Evolutionary conservation across 1,140 invertebrate species (phyloP).

Genomic region (Heliconius congener): DNA sequence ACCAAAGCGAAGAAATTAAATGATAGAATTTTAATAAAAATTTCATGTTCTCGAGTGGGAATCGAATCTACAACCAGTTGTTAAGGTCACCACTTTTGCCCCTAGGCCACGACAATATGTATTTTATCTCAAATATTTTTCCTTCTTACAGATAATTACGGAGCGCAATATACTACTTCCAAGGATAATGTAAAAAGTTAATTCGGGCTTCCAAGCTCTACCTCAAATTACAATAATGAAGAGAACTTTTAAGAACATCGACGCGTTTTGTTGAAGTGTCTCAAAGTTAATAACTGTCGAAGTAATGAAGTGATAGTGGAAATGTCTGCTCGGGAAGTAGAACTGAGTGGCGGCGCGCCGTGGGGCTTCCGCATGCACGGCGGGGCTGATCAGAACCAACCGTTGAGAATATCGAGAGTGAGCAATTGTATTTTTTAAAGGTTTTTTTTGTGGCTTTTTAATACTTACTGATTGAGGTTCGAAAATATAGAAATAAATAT

Average conservation of each 20-base stretch:
- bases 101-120: too few species aligned
- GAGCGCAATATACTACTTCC: slow-evolving; percentile 13
- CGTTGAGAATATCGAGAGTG: slow-evolving; percentile 90
- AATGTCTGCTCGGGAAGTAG: slow-evolving; percentile 87
- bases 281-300: slow-evolving; percentile 40
- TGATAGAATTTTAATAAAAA: too few species aligned
- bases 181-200: slow-evolving; percentile 24
- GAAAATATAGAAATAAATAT: too few species aligned
- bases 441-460: too few species aligned
- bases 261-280: slow-evolving; percentile 28
- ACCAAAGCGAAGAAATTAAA: too few species aligned
- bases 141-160: slow-evolving; percentile 19
- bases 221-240: slow-evolving; percentile 37
- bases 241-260: slow-evolving; percentile 18
- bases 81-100: too few species aligned
- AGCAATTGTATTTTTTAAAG: slow-evolving; percentile 54
- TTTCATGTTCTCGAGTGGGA: too few species aligned
- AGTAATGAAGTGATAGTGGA: slow-evolving; percentile 58
- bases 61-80: too few species aligned
- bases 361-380: slow-evolving; percentile 96
- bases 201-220: slow-evolving; percentile 29
- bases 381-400: slow-evolving; percentile 87
- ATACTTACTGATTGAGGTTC: too few species aligned
- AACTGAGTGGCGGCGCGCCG: slow-evolving; percentile 90
- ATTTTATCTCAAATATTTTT: not conserved